Conservation (phyloP, 1,140 invertebrate genomes). For the Rhagoletis zephyria region DNA sequence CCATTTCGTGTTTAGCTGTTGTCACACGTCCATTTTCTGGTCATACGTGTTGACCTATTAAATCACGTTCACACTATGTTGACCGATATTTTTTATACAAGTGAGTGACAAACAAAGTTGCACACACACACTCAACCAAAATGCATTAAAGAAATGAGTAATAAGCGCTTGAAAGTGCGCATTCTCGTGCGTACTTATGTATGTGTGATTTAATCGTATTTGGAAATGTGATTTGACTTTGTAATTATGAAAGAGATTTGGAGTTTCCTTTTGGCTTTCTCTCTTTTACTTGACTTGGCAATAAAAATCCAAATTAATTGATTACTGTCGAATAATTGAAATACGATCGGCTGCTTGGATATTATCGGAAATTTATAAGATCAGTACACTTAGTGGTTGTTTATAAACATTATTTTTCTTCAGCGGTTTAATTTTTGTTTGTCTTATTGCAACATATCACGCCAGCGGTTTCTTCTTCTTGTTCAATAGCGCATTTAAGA, state of each 20-base stretch:
- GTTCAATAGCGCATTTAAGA: too few relatives aligned
- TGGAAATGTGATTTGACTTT: constrained; percentile 19
- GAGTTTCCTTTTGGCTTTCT: not conserved
- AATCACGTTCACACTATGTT: constrained; percentile 26
- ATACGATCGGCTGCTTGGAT: not conserved
- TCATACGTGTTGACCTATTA: constrained; percentile 46
- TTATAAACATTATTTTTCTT: too few relatives aligned
- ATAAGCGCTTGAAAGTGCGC: not conserved
- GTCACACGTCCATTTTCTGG: constrained; percentile 7
- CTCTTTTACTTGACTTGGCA: not conserved
- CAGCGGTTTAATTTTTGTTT: too few relatives aligned
- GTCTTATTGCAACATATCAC: too few relatives aligned
- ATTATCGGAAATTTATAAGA: not conserved
- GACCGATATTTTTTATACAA: not conserved
- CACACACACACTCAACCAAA: not conserved
- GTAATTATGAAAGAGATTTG: not conserved
- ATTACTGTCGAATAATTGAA: constrained; percentile 26
- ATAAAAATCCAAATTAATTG: constrained; percentile 44
- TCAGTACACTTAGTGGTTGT: not conserved
- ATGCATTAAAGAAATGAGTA: not conserved
- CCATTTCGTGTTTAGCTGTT: not conserved
- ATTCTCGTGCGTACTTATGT: not conserved
- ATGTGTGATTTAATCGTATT: constrained; percentile 18
- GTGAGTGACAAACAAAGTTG: not conserved
- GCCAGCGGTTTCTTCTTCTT: too few relatives aligned